phyloP scores from a whole-genome alignment of 2,797 vertebrate species.

The Aulostomus chinensis region DNA sequence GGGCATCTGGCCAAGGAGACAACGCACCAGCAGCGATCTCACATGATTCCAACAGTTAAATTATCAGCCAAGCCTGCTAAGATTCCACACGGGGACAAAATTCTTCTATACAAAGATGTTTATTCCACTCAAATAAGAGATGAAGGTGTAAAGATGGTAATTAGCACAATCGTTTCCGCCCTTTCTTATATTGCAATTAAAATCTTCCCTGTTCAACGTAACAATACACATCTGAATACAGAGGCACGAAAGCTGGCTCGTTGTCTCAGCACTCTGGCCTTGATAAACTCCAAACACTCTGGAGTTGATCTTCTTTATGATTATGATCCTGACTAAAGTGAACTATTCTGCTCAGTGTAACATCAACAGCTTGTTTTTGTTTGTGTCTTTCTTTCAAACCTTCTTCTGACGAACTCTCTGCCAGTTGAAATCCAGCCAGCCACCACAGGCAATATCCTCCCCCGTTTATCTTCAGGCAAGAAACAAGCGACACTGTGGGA shows the following conservation, averaged over 20 bases:
- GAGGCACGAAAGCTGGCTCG: no score
- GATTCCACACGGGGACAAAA: conserved; percentile 24
- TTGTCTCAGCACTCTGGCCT: no score
- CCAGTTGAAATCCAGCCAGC: conserved; percentile 61
- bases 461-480: conserved; percentile 61
- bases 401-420: conserved; percentile 34
- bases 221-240: no score
- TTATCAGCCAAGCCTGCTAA: conserved; percentile 20
- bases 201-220: no score
- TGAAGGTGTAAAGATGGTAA: conserved; percentile 7
- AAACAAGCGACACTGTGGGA: conserved; percentile 62
- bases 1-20: conserved; percentile 10
- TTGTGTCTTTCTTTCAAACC: conserved; percentile 33
- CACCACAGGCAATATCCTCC: conserved; percentile 44
- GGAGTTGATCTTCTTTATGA: no score
- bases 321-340: background rate
- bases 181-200: background rate
- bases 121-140: conserved; percentile 11
- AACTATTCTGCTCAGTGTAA: conserved; percentile 7
- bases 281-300: no score
- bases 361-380: conserved; percentile 13
- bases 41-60: conserved; percentile 18
- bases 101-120: conserved; percentile 16
- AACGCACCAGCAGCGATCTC: conserved; percentile 12
- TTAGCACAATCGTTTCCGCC: background rate